A percentile compares a stretch with the other conserved stretches of the same genome.
Evolutionary conservation across 35 echinoderm and acorn worm genomes (phyloP).

Genomic region (Patiria miniata): DNA sequence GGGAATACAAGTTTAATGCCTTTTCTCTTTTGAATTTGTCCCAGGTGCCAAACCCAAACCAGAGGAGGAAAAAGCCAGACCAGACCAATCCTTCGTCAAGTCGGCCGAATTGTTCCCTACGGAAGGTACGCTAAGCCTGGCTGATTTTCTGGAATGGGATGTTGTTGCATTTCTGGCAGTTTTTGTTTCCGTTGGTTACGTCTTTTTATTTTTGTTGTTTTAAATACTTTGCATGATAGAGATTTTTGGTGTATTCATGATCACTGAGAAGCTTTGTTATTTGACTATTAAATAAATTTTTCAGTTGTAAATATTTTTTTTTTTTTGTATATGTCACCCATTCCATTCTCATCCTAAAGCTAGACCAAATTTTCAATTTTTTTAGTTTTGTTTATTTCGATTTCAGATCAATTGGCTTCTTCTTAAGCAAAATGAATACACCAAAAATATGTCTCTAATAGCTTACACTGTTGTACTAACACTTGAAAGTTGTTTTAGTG

Average conservation of each 20-base stretch:
- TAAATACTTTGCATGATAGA: constrained; percentile 36
- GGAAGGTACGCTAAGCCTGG: constrained; percentile 89
- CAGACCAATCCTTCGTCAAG: constrained; percentile 2
- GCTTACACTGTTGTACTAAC: background rate
- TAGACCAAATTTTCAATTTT: too few species aligned
- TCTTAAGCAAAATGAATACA: too few species aligned
- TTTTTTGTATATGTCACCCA: too few species aligned
- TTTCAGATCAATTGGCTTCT: too few species aligned
- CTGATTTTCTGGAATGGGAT: constrained; percentile 82
- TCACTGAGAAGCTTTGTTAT: background rate
- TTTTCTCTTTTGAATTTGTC: too few species aligned
- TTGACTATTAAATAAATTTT: too few species aligned
- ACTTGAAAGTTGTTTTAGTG: background rate
- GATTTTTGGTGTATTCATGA: background rate
- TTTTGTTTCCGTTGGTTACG: constrained; percentile 83
- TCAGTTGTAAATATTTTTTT: too few species aligned
- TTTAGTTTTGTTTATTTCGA: too few species aligned
- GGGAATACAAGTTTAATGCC: too few species aligned
- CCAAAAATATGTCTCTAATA: too few species aligned
- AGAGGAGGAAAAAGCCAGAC: background rate
- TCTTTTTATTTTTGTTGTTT: constrained; percentile 67
- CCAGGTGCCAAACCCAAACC: background rate
- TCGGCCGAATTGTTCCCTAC: constrained; percentile 20
- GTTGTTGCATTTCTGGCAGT: constrained; percentile 69
- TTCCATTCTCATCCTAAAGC: too few species aligned